Evolutionary conservation across 2,797 vertebrate genomes (phyloP), one percentile per base, ranked within the genome.

Genomic region (Anisognathus igniventris): DNA sequence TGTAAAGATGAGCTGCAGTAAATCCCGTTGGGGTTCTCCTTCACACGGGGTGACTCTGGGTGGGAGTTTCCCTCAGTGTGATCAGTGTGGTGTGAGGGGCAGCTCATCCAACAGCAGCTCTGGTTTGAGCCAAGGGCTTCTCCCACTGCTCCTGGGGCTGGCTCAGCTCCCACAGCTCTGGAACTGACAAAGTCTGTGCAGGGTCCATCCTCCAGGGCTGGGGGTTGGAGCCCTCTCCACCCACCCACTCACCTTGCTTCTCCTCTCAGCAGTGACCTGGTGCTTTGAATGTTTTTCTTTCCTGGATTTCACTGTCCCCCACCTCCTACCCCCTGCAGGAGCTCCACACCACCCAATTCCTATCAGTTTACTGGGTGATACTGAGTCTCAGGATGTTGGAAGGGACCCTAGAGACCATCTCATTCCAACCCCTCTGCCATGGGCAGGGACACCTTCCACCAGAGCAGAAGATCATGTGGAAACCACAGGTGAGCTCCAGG

Each of bases 11-110:
- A 71, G 57, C 50, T 30, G 30, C 23, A 40, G 14, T 6, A 44
- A 58, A 75, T 21, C 13, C 27, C 1, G 0, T 25, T 51, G 4
- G 45, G 23, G 35, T 33, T 88, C 58, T 84, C 17, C 39, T 47
- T 48, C 44, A 67, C 30, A 18, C 1, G 1, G 44, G 31, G 24
- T 0, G 3, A 10, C 30, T 27, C 42, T 24, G 1, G 2, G 47
- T 39, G 40, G 35, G 27, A 2, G 0, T 27, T 37, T 73, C 60
- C 72, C 33, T 22, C 17, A 13, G 73, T 0, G 2, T 27, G 31
- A 51, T 28, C 2, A 61, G 78, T 2, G 48, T 39, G 19, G 27
- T 5, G 21, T 35, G 50, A 45, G 0, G 23, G 84, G 40, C 54
- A 12, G 12, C 2, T 44, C 8, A 2, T 6, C 35, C 4, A 0